phyloP scores from a whole-genome alignment of 2,888 invertebrate genomes.

The Stictocephala bisonia region DNA sequence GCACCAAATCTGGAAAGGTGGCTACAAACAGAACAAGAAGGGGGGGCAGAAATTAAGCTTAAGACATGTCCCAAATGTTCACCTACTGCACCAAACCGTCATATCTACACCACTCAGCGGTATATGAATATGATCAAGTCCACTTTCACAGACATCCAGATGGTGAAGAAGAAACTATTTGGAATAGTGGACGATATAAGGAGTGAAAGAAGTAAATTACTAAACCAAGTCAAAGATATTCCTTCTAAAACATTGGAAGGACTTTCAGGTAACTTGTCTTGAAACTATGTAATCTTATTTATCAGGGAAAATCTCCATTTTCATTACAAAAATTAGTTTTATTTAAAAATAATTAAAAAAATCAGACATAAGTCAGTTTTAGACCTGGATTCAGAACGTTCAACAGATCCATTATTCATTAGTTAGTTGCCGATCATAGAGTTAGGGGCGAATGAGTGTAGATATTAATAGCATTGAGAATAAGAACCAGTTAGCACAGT shows the following conservation, averaged over 20 bases:
- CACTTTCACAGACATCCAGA: slow-evolving; percentile 12
- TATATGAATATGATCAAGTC: slow-evolving; percentile 34
- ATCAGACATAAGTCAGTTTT: too few relatives aligned
- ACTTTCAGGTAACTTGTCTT: too few relatives aligned
- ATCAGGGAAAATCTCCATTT: too few relatives aligned
- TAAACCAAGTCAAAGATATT: background rate
- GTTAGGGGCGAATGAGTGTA: too few relatives aligned
- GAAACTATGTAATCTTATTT: too few relatives aligned
- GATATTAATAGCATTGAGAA: too few relatives aligned
- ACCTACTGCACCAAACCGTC: slow-evolving; percentile 62
- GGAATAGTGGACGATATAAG: slow-evolving; percentile 14
- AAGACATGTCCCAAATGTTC: slow-evolving; percentile 71
- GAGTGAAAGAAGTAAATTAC: background rate
- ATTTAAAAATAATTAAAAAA: too few relatives aligned
- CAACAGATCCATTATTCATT: too few relatives aligned
- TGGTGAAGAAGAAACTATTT: slow-evolving; percentile 30
- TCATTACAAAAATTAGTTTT: too few relatives aligned
- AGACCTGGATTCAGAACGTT: too few relatives aligned
- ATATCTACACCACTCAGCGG: slow-evolving; percentile 61
- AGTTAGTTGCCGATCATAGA: too few relatives aligned
- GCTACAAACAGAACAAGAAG: slow-evolving; percentile 46
- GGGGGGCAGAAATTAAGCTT: slow-evolving; percentile 59
- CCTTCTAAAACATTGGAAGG: slow-evolving; percentile 4
- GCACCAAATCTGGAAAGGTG: slow-evolving; percentile 64
- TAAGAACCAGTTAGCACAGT: too few relatives aligned